Evolutionary conservation across 1,140 invertebrate species (phyloP), one percentile per base, ranked within the genome.

Genomic region (Trichonephila clavata): DNA sequence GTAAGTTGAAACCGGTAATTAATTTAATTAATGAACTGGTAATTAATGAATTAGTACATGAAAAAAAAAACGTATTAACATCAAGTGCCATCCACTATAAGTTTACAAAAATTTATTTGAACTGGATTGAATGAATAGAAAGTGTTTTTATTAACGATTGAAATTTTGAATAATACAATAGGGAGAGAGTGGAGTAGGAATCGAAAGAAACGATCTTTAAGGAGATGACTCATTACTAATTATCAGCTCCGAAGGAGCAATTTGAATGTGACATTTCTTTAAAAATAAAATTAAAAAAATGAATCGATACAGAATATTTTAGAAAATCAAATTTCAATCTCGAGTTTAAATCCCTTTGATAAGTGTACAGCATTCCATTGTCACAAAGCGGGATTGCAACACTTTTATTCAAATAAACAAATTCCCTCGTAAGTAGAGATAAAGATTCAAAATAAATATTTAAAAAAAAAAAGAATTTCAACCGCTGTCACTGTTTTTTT

Each of bases 371-470:
- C 27, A 77, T 32, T 77, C 71, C 27, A 32, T 77, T 77, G 71
- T 77, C 27, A 16, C 27, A 32, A 77, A 77, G 32, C 71, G 32
- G 71, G 27, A 77, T 77, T 77, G 71, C 71, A 39, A 39, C 65
- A 77, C 27, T 20, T 21, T 21, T 20, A 77, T 77, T 77, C 71
- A 77, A 77, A 77, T 77, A 77, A 77, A 77, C 71, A 77, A 77
- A 77, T 6, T 8, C 65, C 8, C 27, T 77, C 20, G 14, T 20
- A 77, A 77, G 27, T 20, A 77, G 27, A 0, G 21, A 63, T 63
- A 63, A 63, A 63, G 20, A 63, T 20, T 20, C 18, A 63, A 63
- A 63, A 63, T 20, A 21, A 1, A 63, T 21, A 63, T 20, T 18
- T 32, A 16, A 20, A 77, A 32, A 77, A 77, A 77, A 71, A 68